Base-by-base conservation (phyloP, 2,113 vertebrate species). In the Actenoides hombroni region DNA sequence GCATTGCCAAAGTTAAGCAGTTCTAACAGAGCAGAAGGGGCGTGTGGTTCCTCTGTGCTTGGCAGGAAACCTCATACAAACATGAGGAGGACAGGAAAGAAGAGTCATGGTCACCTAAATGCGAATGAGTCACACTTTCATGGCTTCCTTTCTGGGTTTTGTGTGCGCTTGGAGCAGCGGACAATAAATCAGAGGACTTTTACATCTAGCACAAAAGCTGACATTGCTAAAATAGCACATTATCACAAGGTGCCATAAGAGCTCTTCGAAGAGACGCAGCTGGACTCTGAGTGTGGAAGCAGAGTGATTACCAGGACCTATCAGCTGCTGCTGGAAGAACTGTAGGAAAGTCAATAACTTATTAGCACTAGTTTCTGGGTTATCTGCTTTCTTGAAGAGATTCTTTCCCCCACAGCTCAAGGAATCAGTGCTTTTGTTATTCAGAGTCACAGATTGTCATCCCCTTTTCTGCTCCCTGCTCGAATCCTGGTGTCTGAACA, bases 331-430 rank as follows among this genome's bases (percentile, higher is more conserved):
- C 84, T 93, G 86, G 84, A 86, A 81, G 90, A 74, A 28, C 92
- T 88, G 84, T 35, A 35, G 88, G 81, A 29, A 93, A 95, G 96
- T 95, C 94, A 93, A 81, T 95, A 94, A 94, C 13, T 88, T 94
- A 91, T 91, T 97, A 96, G 57, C 82, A 21, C 53, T 64, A 13
- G 48, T 94, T 97, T 83, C 65, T 84, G 92, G 84, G 78, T 96
- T 96, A 84, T 88, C 84, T 64, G 88, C 6, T 82, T 79, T 95
- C 93, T 84, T 92, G 67, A 94, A 83, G 86, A 82, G 83, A 39
- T 77, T 83, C 83, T 24, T 28, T 68, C 44, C 61, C 67, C 60
- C 21, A 28, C 76, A 53, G 53, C 48, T 86, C 46, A 17, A 11
- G 56, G 68, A 44, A 96, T 86, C 3, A 9, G 65, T 37, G 39